phyloP scores from a whole-genome alignment of 2,113 vertebrate species.

The Myiagra hebetior region DNA sequence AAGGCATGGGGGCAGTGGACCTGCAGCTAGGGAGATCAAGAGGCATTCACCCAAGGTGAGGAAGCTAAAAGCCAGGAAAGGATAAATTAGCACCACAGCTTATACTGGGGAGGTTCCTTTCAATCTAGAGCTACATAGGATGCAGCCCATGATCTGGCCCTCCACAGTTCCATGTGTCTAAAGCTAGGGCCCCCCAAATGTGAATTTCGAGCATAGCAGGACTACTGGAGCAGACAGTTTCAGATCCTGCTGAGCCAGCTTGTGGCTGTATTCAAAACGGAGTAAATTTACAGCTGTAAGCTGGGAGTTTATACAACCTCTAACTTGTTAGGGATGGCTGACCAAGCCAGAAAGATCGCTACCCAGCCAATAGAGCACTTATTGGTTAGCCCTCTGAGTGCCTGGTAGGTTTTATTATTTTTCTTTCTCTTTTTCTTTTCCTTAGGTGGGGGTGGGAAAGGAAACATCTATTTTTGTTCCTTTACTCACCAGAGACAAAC shows the following conservation, averaged over 20 bases:
- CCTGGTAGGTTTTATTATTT: neutral
- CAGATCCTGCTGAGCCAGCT: slow-evolving; percentile 73
- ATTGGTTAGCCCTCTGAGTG: slow-evolving; percentile 3
- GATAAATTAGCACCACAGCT: neutral
- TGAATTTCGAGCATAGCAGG: slow-evolving; percentile 14
- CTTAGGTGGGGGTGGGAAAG: neutral
- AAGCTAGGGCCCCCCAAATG: neutral
- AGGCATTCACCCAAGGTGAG: neutral
- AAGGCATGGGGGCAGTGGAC: neutral
- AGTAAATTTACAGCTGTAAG: slow-evolving; percentile 64
- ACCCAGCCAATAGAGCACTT: neutral
- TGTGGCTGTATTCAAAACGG: slow-evolving; percentile 66
- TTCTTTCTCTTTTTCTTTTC: slow-evolving; percentile 14
- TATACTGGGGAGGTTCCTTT: neutral
- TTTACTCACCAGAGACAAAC: slow-evolving; percentile 12
- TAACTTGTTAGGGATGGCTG: slow-evolving; percentile 69
- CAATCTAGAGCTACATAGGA: neutral
- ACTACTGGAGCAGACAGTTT: slow-evolving; percentile 57
- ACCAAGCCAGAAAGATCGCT: slow-evolving; percentile 52
- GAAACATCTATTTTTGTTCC: neutral
- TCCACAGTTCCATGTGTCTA: neutral
- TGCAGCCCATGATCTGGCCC: neutral
- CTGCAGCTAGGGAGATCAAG: neutral
- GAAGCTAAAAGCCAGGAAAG: neutral
- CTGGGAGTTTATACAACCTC: slow-evolving; percentile 67